Evolutionary conservation across 2,888 invertebrate species (phyloP), one percentile per base, ranked within the genome.

Genomic region (Argyresthia albistria): DNA sequence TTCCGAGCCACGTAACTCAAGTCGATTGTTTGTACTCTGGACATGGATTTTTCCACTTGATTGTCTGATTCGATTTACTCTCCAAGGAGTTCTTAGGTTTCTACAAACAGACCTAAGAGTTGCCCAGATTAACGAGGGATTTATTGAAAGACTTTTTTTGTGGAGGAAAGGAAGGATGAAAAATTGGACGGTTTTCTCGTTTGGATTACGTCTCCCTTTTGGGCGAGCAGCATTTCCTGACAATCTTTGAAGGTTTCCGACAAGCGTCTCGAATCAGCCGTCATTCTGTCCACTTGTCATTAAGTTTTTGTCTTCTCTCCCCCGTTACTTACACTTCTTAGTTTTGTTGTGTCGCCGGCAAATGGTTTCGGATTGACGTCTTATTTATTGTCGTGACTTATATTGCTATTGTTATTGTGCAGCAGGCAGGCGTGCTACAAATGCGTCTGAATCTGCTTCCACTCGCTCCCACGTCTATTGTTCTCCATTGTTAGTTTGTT

Each of bases 41-140:
- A 83, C 84, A 80, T 76, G 76, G 84, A 86, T 84, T 87, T 87
- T 86, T 87, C 84, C 82, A 86, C 83, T 84, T 87, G 86, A 86
- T 87, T 86, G 83, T 87, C 84, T 79, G 86, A 86, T 87, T 83
- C 81, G 81, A 86, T 86, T 87, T 84, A 75, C 77, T 76, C 69
- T 25, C 25, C 25, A 25, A 62, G 62, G 54, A 51, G 53, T 42
- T 69, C 75, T 73, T 69, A 65, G 70, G 71, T 71, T 69, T 62
- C 64, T 46, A 12, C n/a, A 50, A 42, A 50, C 25, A 50, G 10
- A 10, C 25, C 50, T 10, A 42, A 25, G 11, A 43, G 42, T 9
- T 14, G 16, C 25, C 25, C 15, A 48, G 10, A 35, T 36, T n/a
- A 48, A n/a, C 36, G 36, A 36, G 48, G 36, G 15, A 4, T 8